These are phyloP conservation scores for Ostrea edulis DNA, from an alignment of 1,140 invertebrate species.

Conservation along the genomic window DNA sequence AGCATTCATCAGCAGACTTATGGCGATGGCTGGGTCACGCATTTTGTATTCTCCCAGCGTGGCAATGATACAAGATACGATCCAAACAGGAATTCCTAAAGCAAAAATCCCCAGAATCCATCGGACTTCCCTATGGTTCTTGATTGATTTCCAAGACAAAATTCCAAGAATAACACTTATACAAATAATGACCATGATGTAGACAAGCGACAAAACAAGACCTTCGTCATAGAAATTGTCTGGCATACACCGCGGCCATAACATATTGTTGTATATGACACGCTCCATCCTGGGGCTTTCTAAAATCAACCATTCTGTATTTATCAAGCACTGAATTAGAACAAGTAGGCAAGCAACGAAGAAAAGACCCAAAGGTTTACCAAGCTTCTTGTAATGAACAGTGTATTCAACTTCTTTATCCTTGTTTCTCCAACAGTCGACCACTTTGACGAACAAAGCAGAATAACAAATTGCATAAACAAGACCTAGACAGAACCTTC, in stretches of 20 bases:
- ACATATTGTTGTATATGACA: constrained; percentile 70
- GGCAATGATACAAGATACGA: constrained; percentile 79
- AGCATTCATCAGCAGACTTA: constrained; percentile 77
- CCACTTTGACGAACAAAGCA: constrained; percentile 80
- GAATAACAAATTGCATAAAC: constrained; percentile 80
- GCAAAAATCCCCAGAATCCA: constrained; percentile 79
- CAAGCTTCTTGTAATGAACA: constrained; percentile 75
- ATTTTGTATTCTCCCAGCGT: constrained; percentile 74
- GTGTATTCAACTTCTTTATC: constrained; percentile 73
- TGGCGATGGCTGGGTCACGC: constrained; percentile 75
- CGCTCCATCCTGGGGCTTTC: constrained; percentile 66
- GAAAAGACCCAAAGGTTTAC: constrained; percentile 78
- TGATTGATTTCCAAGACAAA: constrained; percentile 74
- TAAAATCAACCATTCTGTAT: constrained; percentile 80
- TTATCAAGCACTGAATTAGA: constrained; percentile 80
- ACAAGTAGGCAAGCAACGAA: constrained; percentile 77
- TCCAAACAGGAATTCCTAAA: constrained; percentile 77
- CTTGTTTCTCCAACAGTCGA: constrained; percentile 78
- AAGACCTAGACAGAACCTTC: constrained; percentile 79
- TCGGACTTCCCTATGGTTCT: constrained; percentile 68
- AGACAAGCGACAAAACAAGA: constrained; percentile 80
- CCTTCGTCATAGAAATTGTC: constrained; percentile 78
- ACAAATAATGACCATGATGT: constrained; percentile 80
- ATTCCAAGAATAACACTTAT: constrained; percentile 78
- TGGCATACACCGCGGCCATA: constrained; percentile 74